Conservation (phyloP, 2,797 vertebrate species). For the Sebastiscus tertius region DNA sequence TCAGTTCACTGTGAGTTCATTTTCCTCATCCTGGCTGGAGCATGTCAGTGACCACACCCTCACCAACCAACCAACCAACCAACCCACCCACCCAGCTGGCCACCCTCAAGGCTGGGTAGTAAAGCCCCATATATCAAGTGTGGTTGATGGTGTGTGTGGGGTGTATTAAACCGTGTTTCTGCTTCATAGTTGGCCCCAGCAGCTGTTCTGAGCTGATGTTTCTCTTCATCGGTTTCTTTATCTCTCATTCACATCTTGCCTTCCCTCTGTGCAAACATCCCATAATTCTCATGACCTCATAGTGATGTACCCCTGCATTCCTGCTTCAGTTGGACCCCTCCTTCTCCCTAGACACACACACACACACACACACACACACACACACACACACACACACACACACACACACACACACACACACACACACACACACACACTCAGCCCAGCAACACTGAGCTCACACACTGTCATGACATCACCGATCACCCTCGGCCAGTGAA, state of each 20-base stretch:
- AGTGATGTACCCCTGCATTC: slow-evolving; percentile 61
- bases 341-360: slow-evolving; percentile 27
- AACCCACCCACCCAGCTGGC: slow-evolving; percentile 1
- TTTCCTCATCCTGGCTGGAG: slow-evolving; percentile 66
- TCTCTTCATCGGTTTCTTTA: slow-evolving; percentile 24
- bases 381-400: slow-evolving; percentile 18
- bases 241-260: slow-evolving; percentile 32
- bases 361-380: slow-evolving; percentile 18
- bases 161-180: not conserved
- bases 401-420: slow-evolving; percentile 29
- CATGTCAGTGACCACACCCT: slow-evolving; percentile 62
- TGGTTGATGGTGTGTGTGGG: not conserved
- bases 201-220: slow-evolving; percentile 39
- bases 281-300: slow-evolving; percentile 76
- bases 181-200: slow-evolving; percentile 5
- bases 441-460: slow-evolving; percentile 12
- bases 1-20: slow-evolving; percentile 76
- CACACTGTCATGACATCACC: slow-evolving; percentile 50
- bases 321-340: slow-evolving; percentile 50
- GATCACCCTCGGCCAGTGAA: slow-evolving; percentile 23
- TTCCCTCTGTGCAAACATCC: slow-evolving; percentile 63
- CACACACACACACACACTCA: slow-evolving; percentile 15
- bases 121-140: not conserved
- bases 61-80: slow-evolving; percentile 8
- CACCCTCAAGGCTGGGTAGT: not conserved